Evolutionary conservation across 2,888 invertebrate genomes (phyloP).

Genomic region (Diarsia brunnea): DNA sequence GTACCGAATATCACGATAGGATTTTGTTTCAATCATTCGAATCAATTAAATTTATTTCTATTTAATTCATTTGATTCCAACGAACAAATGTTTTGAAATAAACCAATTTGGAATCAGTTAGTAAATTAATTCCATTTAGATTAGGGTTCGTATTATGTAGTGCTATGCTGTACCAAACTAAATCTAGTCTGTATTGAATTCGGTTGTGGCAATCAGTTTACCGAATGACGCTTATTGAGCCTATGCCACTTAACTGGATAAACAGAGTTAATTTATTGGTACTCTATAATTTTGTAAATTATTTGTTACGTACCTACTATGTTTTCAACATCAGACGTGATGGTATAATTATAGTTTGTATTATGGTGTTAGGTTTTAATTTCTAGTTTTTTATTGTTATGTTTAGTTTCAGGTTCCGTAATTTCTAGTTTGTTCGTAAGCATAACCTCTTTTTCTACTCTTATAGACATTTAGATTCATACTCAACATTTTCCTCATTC

Average conservation of each 20-base stretch:
- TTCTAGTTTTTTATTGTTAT: background rate
- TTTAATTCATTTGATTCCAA: constrained; percentile 33
- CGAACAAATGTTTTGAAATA: constrained; percentile 43
- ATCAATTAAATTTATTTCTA: constrained; percentile 43
- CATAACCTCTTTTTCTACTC: too few relatives aligned
- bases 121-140: constrained; percentile 51
- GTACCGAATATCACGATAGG: background rate
- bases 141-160: constrained; percentile 40
- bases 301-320: background rate
- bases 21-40: constrained; percentile 29
- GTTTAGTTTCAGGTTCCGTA: background rate
- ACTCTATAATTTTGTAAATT: background rate
- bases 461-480: too few relatives aligned
- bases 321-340: background rate
- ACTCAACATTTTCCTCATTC: too few relatives aligned
- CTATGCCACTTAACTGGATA: background rate
- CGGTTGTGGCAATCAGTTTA: constrained; percentile 39
- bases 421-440: background rate
- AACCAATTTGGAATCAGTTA: constrained; percentile 45
- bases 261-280: background rate
- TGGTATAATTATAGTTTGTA: background rate
- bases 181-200: constrained; percentile 35
- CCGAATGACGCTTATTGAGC: constrained; percentile 26
- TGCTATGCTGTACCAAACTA: constrained; percentile 20
- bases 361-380: background rate